Percentiles rank a stretch among this genome's conserved stretches.
phyloP scores from a whole-genome alignment of 2,113 vertebrate genomes.

The Myotis lucifugus region DNA sequence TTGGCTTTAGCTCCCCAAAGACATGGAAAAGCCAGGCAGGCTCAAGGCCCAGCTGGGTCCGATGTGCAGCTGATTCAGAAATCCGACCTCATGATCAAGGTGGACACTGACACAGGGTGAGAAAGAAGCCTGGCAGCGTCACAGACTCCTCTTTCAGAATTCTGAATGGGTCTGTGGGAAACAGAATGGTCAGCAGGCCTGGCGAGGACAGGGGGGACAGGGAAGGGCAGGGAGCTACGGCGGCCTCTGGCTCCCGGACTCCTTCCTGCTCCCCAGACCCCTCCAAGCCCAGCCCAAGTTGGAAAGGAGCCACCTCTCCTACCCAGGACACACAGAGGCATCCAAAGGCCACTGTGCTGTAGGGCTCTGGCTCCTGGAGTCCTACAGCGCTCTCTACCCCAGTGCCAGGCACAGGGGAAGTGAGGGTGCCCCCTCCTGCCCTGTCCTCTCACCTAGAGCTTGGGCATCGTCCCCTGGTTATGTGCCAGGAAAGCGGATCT shows the following conservation, averaged over 20 bases:
- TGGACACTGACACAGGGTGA: neutral
- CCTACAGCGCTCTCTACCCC: neutral
- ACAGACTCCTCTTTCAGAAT: neutral
- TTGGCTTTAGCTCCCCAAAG: neutral
- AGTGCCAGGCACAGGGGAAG: neutral
- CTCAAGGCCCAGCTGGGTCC: neutral
- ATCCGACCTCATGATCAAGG: conserved; percentile 12
- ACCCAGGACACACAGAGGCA: neutral
- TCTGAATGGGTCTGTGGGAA: neutral
- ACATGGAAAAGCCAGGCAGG: neutral
- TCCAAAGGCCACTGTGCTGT: neutral
- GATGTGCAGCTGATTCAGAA: neutral
- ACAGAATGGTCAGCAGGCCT: neutral
- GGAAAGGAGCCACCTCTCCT: neutral
- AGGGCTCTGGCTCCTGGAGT: neutral
- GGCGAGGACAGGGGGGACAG: rapidly evolving
- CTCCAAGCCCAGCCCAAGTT: neutral
- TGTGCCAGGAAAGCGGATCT: conserved; percentile 55
- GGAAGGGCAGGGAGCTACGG: rapidly evolving
- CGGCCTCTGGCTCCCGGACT: neutral
- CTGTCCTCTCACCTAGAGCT: conserved; percentile 21
- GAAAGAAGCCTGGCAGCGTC: neutral
- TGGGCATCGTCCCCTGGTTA: neutral
- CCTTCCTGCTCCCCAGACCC: neutral
- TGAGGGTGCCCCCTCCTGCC: neutral